A percentile compares a stretch with the other conserved stretches of the same genome.
Evolutionary conservation across 2,113 vertebrate species (phyloP).

Genomic region (Neogale vison): DNA sequence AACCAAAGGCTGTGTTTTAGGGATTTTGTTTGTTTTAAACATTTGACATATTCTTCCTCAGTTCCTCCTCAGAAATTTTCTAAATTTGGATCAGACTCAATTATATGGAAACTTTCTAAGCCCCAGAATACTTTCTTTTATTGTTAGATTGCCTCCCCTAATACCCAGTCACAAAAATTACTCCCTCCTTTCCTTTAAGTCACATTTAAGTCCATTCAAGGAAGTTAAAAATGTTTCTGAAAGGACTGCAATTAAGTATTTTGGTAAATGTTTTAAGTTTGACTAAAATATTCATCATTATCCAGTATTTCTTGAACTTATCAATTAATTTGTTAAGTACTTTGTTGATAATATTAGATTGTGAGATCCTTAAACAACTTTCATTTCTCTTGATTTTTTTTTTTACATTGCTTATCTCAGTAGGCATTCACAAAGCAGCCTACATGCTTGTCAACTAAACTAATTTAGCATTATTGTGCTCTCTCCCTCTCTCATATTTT

Average conservation of each 20-base stretch:
- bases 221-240: not conserved
- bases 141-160: not conserved
- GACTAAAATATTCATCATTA: constrained; percentile 34
- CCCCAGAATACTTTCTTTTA: not conserved
- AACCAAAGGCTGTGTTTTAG: not conserved
- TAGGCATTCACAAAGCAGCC: not conserved
- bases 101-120: not conserved
- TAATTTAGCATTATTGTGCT: constrained; percentile 28
- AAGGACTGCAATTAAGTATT: not conserved
- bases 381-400: constrained; percentile 15
- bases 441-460: not conserved
- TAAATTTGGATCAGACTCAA: not conserved
- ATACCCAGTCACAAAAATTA: not conserved
- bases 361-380: not conserved
- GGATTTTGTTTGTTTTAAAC: not conserved
- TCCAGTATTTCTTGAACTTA: constrained; percentile 28
- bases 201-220: not conserved
- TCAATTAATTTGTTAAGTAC: not conserved
- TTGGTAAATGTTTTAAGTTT: constrained; percentile 34
- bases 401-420: constrained; percentile 29
- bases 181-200: not conserved
- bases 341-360: constrained; percentile 33
- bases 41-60: not conserved
- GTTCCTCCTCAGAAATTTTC: not conserved
- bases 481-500: not conserved